Evolutionary conservation across 2,888 invertebrate genomes (phyloP), one percentile per base, ranked within the genome.

Genomic region (Perizoma affinitatum): DNA sequence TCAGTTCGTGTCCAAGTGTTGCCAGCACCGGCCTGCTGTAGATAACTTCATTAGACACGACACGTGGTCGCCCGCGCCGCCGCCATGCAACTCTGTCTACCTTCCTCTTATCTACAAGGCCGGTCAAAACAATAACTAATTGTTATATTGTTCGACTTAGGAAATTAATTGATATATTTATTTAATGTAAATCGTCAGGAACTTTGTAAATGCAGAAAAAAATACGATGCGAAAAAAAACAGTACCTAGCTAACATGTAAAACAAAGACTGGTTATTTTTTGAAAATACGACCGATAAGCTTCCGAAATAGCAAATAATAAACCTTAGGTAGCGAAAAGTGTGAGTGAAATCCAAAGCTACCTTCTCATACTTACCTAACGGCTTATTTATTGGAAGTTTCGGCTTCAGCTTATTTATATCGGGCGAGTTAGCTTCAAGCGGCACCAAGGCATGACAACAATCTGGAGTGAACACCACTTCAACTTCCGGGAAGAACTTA

Each of bases 391-490:
- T 34, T 36, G 41, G 1, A 44, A 50, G 44, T 51, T 40, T 45
- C 50, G 34, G 11, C 10, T 44, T 8, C 11, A 38, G 48, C 50
- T 51, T 46, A 51, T 57, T 57, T 41, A 45, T 44, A 33, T 40
- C 40, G 46, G 38, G 44, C 41, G 48, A 46, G 57, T 46, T 44
- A 22, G 35, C 38, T 42, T 36, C 43, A 43, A 58, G 34, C 51
- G 38, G 47, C 46, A n/a, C 33, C 33, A n/a, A 44, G 38, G 43
- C 48, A 49, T 44, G 6, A 44, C 51, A 47, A 54, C 42, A 51
- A 57, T 51, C 42, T 55, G 50, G 60, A 55, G 46, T 41, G 49
- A 56, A 54, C 46, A 51, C 43, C 42, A 50, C 54, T 55, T 55
- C 41, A 34, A 54, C 41, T 54, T 51, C 7, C 11, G 33, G 9